These are phyloP conservation scores for Staurois parvus DNA, from an alignment of 2,797 vertebrate genomes.

Conservation along the genomic window DNA sequence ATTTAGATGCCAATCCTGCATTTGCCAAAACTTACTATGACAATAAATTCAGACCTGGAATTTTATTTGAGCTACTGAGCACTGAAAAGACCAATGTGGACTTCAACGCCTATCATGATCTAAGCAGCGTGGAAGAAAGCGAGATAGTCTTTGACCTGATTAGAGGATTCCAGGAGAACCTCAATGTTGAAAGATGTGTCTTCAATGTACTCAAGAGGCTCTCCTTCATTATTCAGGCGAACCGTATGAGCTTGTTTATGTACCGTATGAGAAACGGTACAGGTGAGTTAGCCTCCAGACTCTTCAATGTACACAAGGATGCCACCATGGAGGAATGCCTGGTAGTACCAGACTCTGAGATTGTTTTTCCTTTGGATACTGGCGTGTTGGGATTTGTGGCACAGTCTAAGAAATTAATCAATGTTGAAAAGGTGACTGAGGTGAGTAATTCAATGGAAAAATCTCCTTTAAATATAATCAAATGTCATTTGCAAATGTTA, in stretches of 20 bases:
- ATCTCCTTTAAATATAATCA: not conserved
- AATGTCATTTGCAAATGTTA: not conserved
- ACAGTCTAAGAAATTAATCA: slow-evolving; percentile 84
- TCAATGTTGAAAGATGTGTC: slow-evolving; percentile 83
- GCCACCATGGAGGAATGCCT: slow-evolving; percentile 83
- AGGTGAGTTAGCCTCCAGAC: slow-evolving; percentile 85
- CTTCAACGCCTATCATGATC: slow-evolving; percentile 72
- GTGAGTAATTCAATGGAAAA: slow-evolving; percentile 68
- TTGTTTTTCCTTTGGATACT: slow-evolving; percentile 88
- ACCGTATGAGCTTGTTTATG: slow-evolving; percentile 90
- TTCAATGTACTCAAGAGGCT: slow-evolving; percentile 88
- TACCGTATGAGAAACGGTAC: slow-evolving; percentile 87
- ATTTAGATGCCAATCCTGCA: slow-evolving; percentile 84
- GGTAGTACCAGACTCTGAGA: slow-evolving; percentile 86
- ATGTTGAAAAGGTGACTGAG: slow-evolving; percentile 78
- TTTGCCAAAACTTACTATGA: slow-evolving; percentile 88
- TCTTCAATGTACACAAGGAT: slow-evolving; percentile 86
- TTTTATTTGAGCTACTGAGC: slow-evolving; percentile 81
- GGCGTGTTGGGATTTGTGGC: slow-evolving; percentile 87
- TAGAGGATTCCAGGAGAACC: slow-evolving; percentile 86
- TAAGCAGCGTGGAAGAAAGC: slow-evolving; percentile 83
- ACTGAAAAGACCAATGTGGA: slow-evolving; percentile 75
- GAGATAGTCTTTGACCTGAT: slow-evolving; percentile 88
- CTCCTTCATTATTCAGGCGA: slow-evolving; percentile 82
- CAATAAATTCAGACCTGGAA: slow-evolving; percentile 76